phyloP scores from a whole-genome alignment of 2,888 invertebrate species.

The Drosophila fungiperda region DNA sequence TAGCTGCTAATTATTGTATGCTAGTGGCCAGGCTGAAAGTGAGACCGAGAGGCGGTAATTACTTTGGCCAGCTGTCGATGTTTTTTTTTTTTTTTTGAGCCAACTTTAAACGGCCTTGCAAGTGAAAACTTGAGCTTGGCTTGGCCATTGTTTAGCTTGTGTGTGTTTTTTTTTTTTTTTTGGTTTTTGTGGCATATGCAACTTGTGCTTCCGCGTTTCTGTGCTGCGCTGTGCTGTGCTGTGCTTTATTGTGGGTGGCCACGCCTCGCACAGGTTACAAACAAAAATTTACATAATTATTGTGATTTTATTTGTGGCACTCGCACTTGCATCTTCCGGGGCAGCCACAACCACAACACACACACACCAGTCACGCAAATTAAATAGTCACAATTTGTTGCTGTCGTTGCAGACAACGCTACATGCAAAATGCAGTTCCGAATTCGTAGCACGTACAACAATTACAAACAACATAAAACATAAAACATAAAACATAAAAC shows the following conservation, averaged over 20 bases:
- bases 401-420: constrained; percentile 34
- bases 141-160: constrained; percentile 40
- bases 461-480: constrained; percentile 6
- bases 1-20: constrained; percentile 66
- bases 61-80: constrained; percentile 49
- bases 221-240: not conserved
- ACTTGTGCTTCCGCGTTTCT: constrained; percentile 59
- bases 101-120: constrained; percentile 48
- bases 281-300: constrained; percentile 75
- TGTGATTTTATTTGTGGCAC: constrained; percentile 70
- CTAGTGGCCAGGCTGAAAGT: constrained; percentile 60
- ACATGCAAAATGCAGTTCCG: constrained; percentile 59
- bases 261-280: constrained; percentile 49
- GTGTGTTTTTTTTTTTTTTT: constrained; percentile 18
- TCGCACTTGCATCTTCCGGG: constrained; percentile 49
- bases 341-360: constrained; percentile 1
- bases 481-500: constrained; percentile 4
- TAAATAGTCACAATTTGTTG: constrained; percentile 61
- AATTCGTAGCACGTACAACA: constrained; percentile 37
- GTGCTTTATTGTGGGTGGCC: constrained; percentile 58
- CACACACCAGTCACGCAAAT: constrained; percentile 28
- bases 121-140: constrained; percentile 57
- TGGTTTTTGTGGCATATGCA: constrained; percentile 40
- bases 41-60: constrained; percentile 69
- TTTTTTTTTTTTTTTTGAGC: not conserved